Conservation (phyloP, 1,140 invertebrate genomes). For the Chelonus insularis region DNA sequence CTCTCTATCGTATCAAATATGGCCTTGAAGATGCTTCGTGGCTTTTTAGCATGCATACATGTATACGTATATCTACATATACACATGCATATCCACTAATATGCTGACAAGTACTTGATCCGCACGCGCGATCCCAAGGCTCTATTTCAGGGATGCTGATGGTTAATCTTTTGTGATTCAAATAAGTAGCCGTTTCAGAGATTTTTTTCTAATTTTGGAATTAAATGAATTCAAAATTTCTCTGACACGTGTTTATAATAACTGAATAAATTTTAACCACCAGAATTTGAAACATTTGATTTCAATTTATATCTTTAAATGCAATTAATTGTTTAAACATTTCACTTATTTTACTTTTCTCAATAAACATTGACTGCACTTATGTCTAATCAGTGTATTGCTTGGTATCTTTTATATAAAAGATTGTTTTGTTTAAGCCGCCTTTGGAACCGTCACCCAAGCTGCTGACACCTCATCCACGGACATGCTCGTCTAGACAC, state of each 20-base stretch:
- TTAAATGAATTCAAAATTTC: slow-evolving; percentile 33
- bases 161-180: slow-evolving; percentile 22
- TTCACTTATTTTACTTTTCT: too few relatives aligned
- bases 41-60: not conserved
- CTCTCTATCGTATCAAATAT: slow-evolving; percentile 8
- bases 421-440: slow-evolving; percentile 37
- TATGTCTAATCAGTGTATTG: slow-evolving; percentile 24
- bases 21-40: slow-evolving; percentile 25
- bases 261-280: too few relatives aligned
- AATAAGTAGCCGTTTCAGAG: slow-evolving; percentile 17
- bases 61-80: slow-evolving; percentile 8
- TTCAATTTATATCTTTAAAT: too few relatives aligned
- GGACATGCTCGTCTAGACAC: not conserved
- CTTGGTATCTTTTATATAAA: not conserved
- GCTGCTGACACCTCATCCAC: slow-evolving; percentile 30
- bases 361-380: not conserved
- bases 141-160: slow-evolving; percentile 22
- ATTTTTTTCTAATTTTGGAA: slow-evolving; percentile 1
- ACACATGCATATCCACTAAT: not conserved
- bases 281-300: too few relatives aligned
- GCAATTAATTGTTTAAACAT: not conserved
- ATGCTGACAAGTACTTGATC: not conserved
- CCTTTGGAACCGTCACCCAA: slow-evolving; percentile 23
- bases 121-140: slow-evolving; percentile 18
- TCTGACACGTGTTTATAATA: too few relatives aligned